phyloP scores from a whole-genome alignment of 2,888 invertebrate species.

The Cyclophora albipunctata region DNA sequence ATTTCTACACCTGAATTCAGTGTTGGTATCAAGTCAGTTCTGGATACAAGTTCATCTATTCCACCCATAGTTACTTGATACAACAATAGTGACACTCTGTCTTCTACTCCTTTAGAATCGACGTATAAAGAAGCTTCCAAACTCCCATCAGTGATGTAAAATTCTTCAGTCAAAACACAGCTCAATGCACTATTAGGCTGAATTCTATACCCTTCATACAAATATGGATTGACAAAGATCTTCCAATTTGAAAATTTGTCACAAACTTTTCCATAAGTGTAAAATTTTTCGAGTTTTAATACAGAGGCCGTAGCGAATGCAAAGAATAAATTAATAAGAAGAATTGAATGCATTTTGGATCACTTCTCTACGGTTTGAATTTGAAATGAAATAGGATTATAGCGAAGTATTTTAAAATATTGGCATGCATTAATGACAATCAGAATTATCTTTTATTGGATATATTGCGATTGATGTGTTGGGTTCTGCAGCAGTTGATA shows the following conservation, averaged over 20 bases:
- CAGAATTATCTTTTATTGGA: too few relatives aligned
- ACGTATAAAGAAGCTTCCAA: conserved; percentile 14
- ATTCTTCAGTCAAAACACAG: conserved; percentile 14
- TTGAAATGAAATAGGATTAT: too few relatives aligned
- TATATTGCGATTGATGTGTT: too few relatives aligned
- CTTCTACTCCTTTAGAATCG: conserved; percentile 15
- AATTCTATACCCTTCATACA: too few relatives aligned
- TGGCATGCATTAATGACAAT: too few relatives aligned
- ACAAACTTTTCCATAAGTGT: conserved; percentile 3
- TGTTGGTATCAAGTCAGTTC: conserved; percentile 10
- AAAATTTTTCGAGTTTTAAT: conserved; percentile 2
- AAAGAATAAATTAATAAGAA: too few relatives aligned
- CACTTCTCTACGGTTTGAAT: too few relatives aligned
- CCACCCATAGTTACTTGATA: conserved; percentile 11
- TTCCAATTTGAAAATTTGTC: conserved; percentile 5
- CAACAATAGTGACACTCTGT: conserved; percentile 24
- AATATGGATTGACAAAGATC: too few relatives aligned
- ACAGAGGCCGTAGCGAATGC: neutral
- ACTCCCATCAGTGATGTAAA: conserved; percentile 11
- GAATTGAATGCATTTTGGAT: too few relatives aligned
- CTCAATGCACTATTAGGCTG: conserved; percentile 8
- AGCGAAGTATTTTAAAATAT: too few relatives aligned
- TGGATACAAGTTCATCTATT: conserved; percentile 6
- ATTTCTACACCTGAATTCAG: conserved; percentile 9
- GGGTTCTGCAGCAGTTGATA: too few relatives aligned